Base-by-base conservation (phyloP, 2,888 invertebrate species). In the Alsophila aescularia region DNA sequence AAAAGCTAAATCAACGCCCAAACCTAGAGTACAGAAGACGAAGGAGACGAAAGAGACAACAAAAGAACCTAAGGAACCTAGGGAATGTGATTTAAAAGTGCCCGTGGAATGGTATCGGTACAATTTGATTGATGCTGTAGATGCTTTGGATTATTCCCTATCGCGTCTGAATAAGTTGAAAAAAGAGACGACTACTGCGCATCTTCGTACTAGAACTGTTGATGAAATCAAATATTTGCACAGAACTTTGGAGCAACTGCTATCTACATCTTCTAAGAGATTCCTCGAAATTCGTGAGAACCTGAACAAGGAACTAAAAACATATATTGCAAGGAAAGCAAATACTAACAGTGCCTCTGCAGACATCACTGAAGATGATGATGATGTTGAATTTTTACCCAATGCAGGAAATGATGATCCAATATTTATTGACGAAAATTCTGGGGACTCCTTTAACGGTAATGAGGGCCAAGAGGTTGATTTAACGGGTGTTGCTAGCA, bases 51-150 rank as follows among this genome's bases (percentile, higher is more conserved):
- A 29, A 8, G 29, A 8, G 29, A 29, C 29, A 29, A 24, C 24
- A 24, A 24, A 24, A 24, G 24, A 24, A 10, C 6, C 40, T 37
- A 48, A 62, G 24, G 67, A 65, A 37, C 47, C 67, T 13, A 75
- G 85, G 56, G 72, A 81, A 37, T 78, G 78, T 56, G 87, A 90
- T 68, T 62, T 88, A 32, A 76, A 81, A 57, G 85, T 87, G 7
- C 89, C 92, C 12, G 81, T 92, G 41, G 93, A 93, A 70, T 94
- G 93, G 93, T 93, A 90, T 67, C 87, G 93, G 54, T 93, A 92
- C 64, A 93, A 93, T 60, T 82, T 93, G 24, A 75, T 93, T 42
- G 92, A 93, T 64, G 92, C 93, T 0, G 87, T 92, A 21, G 92
- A 93, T 58, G 90, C 93, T 21, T 84, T 93, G 45, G 92, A 93